phyloP scores from a whole-genome alignment of 2,797 vertebrate species.

The Tragelaphus oryx region DNA sequence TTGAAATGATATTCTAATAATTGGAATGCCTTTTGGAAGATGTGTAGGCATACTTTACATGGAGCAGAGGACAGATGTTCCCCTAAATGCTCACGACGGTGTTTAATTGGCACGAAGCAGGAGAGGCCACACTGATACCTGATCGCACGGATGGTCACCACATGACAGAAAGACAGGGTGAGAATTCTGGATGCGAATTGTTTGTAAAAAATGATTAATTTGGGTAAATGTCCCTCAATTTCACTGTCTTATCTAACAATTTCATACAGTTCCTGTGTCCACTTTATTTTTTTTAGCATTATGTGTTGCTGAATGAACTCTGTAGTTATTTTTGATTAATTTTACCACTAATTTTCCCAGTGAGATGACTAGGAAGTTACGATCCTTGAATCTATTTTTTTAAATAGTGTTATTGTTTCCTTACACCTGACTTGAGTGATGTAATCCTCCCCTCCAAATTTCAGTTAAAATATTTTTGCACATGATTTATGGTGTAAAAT shows the following conservation, averaged over 20 bases:
- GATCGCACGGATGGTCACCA: neutral
- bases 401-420: neutral
- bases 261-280: neutral
- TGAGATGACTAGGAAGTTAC: neutral
- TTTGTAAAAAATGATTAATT: neutral
- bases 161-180: too few relatives aligned
- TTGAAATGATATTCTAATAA: neutral
- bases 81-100: neutral
- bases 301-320: neutral
- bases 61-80: neutral
- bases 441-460: neutral
- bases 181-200: neutral
- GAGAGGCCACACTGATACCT: neutral
- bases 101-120: neutral
- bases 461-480: neutral
- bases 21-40: neutral
- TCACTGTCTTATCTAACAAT: neutral
- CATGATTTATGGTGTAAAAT: neutral
- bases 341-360: neutral
- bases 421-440: neutral
- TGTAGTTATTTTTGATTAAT: neutral
- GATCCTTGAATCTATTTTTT: neutral
- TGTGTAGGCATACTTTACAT: neutral
- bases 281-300: neutral
- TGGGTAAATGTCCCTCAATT: neutral